These are phyloP conservation scores for Cheirogaleus medius DNA, from an alignment of 2,113 vertebrate genomes.

Conservation along the genomic window DNA sequence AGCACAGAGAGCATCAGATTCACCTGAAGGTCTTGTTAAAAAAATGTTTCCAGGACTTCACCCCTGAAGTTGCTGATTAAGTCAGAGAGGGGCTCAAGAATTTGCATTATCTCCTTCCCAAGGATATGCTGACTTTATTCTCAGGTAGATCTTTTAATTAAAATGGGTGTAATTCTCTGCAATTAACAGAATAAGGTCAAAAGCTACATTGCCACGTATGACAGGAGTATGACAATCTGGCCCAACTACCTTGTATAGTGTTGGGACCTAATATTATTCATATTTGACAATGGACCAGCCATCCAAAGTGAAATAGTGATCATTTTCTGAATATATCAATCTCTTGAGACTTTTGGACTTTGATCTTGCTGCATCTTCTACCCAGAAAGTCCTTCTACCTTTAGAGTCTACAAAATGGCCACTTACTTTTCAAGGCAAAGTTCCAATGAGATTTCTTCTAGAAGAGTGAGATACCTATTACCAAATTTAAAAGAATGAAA, in stretches of 20 bases:
- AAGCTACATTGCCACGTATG: accelerated
- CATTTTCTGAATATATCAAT: accelerated
- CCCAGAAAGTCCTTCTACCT: neutral
- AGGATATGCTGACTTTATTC: neutral
- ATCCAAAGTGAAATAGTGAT: neutral
- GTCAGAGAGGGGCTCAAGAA: neutral
- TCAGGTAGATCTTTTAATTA: neutral
- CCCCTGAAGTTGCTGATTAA: neutral
- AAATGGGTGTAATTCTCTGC: accelerated
- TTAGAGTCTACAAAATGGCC: neutral
- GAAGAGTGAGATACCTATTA: neutral
- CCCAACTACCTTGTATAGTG: accelerated
- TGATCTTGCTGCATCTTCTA: neutral
- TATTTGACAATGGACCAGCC: accelerated
- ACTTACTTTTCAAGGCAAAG: neutral
- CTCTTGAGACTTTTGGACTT: neutral
- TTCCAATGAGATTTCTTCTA: neutral
- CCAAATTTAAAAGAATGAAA: neutral
- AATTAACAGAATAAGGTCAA: neutral
- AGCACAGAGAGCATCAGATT: neutral
- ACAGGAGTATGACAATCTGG: neutral
- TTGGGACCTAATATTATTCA: accelerated
- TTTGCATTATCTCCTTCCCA: neutral
- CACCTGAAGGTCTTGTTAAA: neutral
- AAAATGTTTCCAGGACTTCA: accelerated